Evolutionary conservation across 2,797 vertebrate species (phyloP).

Genomic region (Oceanodroma leucorhoa): DNA sequence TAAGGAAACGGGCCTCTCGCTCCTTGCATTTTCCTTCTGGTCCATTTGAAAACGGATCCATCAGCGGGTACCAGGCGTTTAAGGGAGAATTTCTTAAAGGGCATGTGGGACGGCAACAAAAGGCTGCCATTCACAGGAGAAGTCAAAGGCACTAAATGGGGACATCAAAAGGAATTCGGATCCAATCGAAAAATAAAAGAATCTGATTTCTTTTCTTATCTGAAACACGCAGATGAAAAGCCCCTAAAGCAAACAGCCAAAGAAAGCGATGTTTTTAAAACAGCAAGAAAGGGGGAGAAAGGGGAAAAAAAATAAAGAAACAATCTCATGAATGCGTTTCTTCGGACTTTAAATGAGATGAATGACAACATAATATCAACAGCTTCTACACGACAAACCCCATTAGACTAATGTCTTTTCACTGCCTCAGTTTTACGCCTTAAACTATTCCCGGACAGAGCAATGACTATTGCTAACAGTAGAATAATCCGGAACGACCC

Average conservation of each 20-base stretch:
- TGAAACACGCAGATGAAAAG: constrained; percentile 77
- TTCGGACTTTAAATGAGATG: constrained; percentile 68
- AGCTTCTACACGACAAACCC: constrained; percentile 59
- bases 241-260: constrained; percentile 85
- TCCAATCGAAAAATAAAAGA: constrained; percentile 81
- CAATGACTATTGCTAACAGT: background rate
- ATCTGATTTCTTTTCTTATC: constrained; percentile 80
- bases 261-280: constrained; percentile 73
- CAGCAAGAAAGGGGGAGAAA: constrained; percentile 77
- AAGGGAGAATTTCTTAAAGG: constrained; percentile 74
- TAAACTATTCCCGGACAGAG: constrained; percentile 4
- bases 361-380: constrained; percentile 75
- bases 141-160: constrained; percentile 78
- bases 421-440: constrained; percentile 48
- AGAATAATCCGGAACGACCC: constrained; percentile 41
- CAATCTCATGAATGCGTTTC: constrained; percentile 77
- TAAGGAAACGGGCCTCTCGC: constrained; percentile 76
- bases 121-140: constrained; percentile 80
- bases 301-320: constrained; percentile 75
- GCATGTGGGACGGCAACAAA: constrained; percentile 75
- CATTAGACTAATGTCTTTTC: constrained; percentile 66
- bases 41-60: constrained; percentile 81
- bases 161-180: constrained; percentile 84
- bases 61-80: constrained; percentile 77
- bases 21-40: constrained; percentile 66